Evolutionary conservation across 2,113 vertebrate species (phyloP).

Genomic region (Indri indri): DNA sequence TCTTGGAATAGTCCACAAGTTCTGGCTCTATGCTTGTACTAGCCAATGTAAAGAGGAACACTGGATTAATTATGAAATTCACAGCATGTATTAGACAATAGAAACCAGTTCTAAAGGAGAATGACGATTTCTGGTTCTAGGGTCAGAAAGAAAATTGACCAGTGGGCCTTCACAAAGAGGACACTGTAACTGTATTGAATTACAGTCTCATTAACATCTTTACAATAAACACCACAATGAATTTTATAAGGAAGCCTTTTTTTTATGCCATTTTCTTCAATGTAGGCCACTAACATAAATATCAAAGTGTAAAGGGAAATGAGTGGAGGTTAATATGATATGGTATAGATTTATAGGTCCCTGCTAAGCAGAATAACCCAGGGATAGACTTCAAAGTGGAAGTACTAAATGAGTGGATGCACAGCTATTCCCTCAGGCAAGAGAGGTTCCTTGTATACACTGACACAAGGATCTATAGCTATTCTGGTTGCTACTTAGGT

Average conservation of each 20-base stretch:
- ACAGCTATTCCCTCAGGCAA: not conserved
- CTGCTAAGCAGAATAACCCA: not conserved
- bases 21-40: not conserved
- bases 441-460: not conserved
- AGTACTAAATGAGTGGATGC: not conserved
- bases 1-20: not conserved
- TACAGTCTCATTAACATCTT: not conserved
- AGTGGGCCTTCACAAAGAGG: not conserved
- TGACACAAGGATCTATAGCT: not conserved
- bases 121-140: not conserved
- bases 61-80: not conserved
- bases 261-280: not conserved
- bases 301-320: constrained; percentile 14
- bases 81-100: not conserved
- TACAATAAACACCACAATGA: not conserved
- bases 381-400: not conserved
- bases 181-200: not conserved
- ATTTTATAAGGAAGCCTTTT: not conserved
- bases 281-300: not conserved
- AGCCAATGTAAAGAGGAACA: not conserved
- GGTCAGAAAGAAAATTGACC: not conserved
- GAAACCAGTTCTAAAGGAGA: not conserved
- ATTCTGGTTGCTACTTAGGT: not conserved
- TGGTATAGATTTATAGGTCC: not conserved
- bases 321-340: not conserved